Evolutionary conservation across 2,888 invertebrate genomes (phyloP).

Genomic region (Dryadula phaetusa): DNA sequence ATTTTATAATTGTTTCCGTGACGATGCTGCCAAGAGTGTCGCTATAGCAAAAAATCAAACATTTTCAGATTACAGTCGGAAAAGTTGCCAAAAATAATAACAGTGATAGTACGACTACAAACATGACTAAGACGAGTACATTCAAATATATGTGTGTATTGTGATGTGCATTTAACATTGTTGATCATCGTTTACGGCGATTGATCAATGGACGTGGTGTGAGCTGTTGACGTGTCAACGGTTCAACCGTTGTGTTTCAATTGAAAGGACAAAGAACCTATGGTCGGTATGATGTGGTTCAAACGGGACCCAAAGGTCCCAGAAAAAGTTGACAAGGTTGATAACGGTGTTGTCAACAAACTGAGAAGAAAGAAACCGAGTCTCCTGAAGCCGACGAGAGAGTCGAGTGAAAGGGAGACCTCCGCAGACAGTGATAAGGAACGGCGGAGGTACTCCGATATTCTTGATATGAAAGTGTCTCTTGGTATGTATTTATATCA

Average conservation of each 20-base stretch:
- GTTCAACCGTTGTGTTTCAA: slow-evolving; percentile 19
- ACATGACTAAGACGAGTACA: slow-evolving; percentile 22
- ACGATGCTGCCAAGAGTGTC: slow-evolving; percentile 39
- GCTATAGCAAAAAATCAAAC: slow-evolving; percentile 16
- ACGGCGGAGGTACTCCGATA: slow-evolving; percentile 75
- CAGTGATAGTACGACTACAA: slow-evolving; percentile 19
- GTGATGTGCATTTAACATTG: slow-evolving; percentile 32
- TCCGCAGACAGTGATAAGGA: slow-evolving; percentile 79
- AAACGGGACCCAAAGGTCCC: slow-evolving; percentile 75
- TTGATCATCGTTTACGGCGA: not conserved
- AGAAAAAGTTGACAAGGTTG: slow-evolving; percentile 60
- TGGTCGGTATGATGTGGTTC: slow-evolving; percentile 80
- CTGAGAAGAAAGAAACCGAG: slow-evolving; percentile 73
- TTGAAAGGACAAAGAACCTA: slow-evolving; percentile 42
- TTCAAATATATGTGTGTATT: slow-evolving; percentile 12
- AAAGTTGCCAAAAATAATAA: slow-evolving; percentile 32
- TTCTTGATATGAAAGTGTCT: slow-evolving; percentile 76
- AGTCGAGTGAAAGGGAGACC: slow-evolving; percentile 78
- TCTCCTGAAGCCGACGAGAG: slow-evolving; percentile 71
- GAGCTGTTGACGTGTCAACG: slow-evolving; percentile 9
- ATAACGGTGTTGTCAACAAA: slow-evolving; percentile 70
- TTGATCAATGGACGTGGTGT: slow-evolving; percentile 16
- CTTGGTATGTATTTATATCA: slow-evolving; percentile 62
- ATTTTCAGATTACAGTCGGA: slow-evolving; percentile 32
- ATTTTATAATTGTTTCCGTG: not conserved